Conservation (phyloP, 2,888 invertebrate genomes). For the Ptychoptera albimana region DNA sequence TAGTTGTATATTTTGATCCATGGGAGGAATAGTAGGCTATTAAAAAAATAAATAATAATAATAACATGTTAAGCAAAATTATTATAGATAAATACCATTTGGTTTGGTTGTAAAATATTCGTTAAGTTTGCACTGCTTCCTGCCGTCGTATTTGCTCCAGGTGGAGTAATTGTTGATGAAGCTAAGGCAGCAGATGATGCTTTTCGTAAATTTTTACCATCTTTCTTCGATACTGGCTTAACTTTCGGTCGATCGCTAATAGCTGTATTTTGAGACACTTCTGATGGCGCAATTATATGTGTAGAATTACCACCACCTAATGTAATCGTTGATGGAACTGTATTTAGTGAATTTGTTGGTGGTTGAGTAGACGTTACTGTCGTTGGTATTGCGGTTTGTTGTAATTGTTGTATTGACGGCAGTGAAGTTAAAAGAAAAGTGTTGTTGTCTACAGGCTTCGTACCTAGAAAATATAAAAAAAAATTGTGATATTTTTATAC, state of each 20-base stretch:
- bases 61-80: conserved; percentile 29
- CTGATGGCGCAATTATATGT: conserved; percentile 29
- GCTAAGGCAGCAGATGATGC: conserved; percentile 22
- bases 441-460: conserved; percentile 7
- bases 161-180: no score
- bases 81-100: conserved; percentile 31
- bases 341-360: conserved; percentile 20
- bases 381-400: conserved; percentile 5
- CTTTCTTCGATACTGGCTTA: conserved; percentile 66
- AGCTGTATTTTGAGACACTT: conserved; percentile 45
- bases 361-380: conserved; percentile 14
- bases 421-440: conserved; percentile 9
- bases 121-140: no score
- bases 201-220: conserved; percentile 56
- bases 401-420: conserved; percentile 10
- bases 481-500: no score
- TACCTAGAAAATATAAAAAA: conserved; percentile 6
- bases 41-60: conserved; percentile 5
- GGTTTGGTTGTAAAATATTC: conserved; percentile 25
- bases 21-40: conserved; percentile 15
- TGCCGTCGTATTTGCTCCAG: no score
- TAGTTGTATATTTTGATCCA: conserved; percentile 6
- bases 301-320: conserved; percentile 5
- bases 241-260: conserved; percentile 74
- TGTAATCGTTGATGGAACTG: conserved; percentile 7